Conservation (phyloP, 1,140 invertebrate species). For the Drosophila serrata region DNA sequence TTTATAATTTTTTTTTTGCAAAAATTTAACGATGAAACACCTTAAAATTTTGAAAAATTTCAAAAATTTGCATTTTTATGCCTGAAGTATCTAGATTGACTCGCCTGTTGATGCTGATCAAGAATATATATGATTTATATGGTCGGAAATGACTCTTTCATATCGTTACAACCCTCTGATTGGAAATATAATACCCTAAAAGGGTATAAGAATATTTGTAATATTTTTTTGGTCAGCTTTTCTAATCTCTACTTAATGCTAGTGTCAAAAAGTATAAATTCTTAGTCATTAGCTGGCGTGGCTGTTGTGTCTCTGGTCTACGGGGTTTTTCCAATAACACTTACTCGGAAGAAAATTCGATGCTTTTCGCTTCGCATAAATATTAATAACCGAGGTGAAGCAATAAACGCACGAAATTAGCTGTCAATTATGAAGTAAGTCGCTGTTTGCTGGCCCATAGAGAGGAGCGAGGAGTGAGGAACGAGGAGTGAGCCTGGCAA, state of each 20-base stretch:
- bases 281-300: background rate
- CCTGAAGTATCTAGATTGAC: too few species aligned
- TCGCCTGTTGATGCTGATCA: too few species aligned
- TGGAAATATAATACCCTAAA: too few species aligned
- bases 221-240: background rate
- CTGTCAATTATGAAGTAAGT: conserved; percentile 75
- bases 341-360: background rate
- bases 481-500: background rate
- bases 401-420: conserved; percentile 71
- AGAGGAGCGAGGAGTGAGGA: background rate
- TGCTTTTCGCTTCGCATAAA: conserved; percentile 44
- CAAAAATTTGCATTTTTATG: too few species aligned
- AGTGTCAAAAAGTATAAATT: background rate
- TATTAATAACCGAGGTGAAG: conserved; percentile 61
- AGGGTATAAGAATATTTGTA: too few species aligned
- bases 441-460: conserved; percentile 1
- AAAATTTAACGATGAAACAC: too few species aligned
- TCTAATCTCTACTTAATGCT: background rate
- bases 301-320: background rate
- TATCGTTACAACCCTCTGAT: too few species aligned
- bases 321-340: background rate
- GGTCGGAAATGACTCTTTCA: too few species aligned
- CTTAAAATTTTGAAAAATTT: too few species aligned
- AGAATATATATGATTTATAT: too few species aligned
- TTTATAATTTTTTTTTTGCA: too few species aligned